Evolutionary conservation across 2,888 invertebrate species (phyloP).

Genomic region (Hofmannophila pseudospretella): DNA sequence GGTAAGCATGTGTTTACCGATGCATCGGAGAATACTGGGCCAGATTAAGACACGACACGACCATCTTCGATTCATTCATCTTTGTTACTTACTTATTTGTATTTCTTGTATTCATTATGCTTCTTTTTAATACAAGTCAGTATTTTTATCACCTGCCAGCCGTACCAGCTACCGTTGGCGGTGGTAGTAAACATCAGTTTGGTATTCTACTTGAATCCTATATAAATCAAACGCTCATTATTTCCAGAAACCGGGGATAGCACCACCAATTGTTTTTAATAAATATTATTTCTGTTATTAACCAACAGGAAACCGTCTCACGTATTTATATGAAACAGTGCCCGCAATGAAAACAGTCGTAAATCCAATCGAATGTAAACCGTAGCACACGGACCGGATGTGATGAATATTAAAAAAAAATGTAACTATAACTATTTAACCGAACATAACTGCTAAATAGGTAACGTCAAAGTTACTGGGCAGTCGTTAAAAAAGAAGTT

Average conservation of each 20-base stretch:
- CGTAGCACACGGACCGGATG: constrained; percentile 57
- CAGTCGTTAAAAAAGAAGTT: constrained; percentile 42
- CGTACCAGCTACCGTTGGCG: constrained; percentile 2
- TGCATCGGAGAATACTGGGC: no score
- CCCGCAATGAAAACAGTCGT: constrained; percentile 74
- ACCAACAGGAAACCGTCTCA: constrained; percentile 66
- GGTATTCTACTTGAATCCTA: no score
- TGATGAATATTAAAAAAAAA: constrained; percentile 64
- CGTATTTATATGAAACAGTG: constrained; percentile 73
- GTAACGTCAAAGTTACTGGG: constrained; percentile 38
- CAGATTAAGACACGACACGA: no score
- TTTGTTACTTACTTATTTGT: no score
- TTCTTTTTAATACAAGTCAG: no score
- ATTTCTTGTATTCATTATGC: no score
- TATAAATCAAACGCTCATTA: neutral
- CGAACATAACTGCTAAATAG: constrained; percentile 49
- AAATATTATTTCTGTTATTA: constrained; percentile 64
- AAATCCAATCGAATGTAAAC: constrained; percentile 73
- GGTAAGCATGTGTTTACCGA: no score
- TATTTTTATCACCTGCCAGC: no score
- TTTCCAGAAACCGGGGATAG: constrained; percentile 26
- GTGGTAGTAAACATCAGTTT: no score
- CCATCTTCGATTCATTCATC: no score
- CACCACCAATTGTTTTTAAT: constrained; percentile 61
- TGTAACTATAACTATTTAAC: constrained; percentile 52